Percentiles rank a stretch among this genome's conserved stretches.
Conservation (phyloP, 64 coral and sea anemone genomes). For the Actinia tenebrosa region DNA sequence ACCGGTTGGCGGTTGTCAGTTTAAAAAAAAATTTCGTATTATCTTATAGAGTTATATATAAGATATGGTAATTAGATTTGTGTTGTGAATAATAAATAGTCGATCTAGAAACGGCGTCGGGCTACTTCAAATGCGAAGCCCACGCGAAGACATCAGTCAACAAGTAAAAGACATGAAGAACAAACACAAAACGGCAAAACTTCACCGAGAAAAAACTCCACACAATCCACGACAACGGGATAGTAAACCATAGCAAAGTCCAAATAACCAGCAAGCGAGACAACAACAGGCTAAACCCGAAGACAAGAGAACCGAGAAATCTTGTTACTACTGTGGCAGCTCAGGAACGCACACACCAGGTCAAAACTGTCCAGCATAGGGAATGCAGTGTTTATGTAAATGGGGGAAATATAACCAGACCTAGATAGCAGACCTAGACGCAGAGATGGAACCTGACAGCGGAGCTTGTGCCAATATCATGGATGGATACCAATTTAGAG, state of each 20-base stretch:
- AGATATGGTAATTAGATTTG: no score
- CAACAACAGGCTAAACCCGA: background rate
- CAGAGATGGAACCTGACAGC: conserved; percentile 33
- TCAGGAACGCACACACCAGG: conserved; percentile 24
- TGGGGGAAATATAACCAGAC: conserved; percentile 63
- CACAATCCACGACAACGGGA: background rate
- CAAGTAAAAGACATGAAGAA: background rate
- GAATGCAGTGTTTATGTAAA: conserved; percentile 30
- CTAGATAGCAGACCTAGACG: conserved; percentile 39
- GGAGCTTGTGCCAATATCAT: conserved; percentile 58
- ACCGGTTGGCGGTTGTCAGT: no score
- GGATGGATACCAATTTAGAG: conserved; percentile 78
- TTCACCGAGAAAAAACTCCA: background rate
- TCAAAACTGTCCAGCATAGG: conserved; percentile 17
- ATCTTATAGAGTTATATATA: no score
- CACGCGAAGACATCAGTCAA: background rate
- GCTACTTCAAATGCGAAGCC: background rate
- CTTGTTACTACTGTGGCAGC: conserved; percentile 23
- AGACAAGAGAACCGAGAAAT: conserved; percentile 1
- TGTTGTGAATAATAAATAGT: no score
- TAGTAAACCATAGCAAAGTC: background rate
- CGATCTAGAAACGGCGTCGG: no score
- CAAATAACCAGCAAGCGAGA: background rate
- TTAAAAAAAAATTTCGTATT: no score
- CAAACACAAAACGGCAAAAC: background rate